phyloP scores from a whole-genome alignment of 2,113 vertebrate genomes.

The Irena cyanogastra region DNA sequence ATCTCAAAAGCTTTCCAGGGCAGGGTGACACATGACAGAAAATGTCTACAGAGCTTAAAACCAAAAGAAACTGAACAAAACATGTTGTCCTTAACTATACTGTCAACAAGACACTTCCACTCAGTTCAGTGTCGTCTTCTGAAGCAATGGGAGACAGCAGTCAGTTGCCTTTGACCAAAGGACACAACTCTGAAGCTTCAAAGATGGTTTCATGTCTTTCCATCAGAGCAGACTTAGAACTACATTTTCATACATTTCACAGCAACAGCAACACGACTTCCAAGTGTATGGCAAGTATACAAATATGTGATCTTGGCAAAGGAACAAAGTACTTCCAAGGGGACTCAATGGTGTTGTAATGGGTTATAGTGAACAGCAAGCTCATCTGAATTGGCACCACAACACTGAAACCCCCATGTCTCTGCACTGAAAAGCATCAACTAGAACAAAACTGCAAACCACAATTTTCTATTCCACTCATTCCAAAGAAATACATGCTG shows the following conservation, averaged over 20 bases:
- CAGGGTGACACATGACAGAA: not conserved
- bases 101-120: not conserved
- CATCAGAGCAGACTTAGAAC: not conserved
- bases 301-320: not conserved
- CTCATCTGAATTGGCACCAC: not conserved
- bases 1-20: not conserved
- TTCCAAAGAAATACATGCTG: not conserved
- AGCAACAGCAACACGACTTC: not conserved
- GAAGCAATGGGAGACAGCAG: not conserved
- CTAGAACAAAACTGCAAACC: not conserved
- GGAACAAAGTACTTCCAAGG: not conserved
- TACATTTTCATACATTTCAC: not conserved
- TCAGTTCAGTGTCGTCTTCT: not conserved
- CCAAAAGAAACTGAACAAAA: not conserved
- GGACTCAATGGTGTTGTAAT: not conserved
- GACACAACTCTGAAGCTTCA: not conserved
- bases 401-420: not conserved
- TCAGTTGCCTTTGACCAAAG: not conserved
- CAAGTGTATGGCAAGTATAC: not conserved
- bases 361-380: not conserved
- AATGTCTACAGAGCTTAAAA: not conserved
- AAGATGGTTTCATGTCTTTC: not conserved
- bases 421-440: not conserved
- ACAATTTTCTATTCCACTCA: not conserved
- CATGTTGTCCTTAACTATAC: not conserved